phyloP scores from a whole-genome alignment of 2,888 invertebrate species.

The Allophyes oxyacanthae region DNA sequence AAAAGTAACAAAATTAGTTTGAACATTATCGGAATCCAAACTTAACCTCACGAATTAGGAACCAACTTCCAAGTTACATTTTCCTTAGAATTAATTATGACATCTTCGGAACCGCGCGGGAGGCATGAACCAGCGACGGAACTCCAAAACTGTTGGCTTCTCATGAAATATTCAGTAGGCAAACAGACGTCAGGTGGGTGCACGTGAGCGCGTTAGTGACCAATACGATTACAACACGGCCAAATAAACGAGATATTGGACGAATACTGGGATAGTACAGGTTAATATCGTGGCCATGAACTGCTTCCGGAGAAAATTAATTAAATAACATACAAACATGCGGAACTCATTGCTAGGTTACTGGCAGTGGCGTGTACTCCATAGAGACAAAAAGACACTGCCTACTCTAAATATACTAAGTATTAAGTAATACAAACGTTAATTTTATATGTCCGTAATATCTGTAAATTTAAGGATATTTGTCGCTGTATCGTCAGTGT shows the following conservation, averaged over 20 bases:
- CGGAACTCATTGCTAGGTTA: too few relatives aligned
- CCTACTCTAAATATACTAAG: too few relatives aligned
- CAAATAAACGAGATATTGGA: slow-evolving; percentile 39
- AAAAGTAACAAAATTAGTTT: neutral
- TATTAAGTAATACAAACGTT: too few relatives aligned
- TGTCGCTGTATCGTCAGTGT: too few relatives aligned
- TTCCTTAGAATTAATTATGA: slow-evolving; percentile 44
- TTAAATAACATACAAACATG: too few relatives aligned
- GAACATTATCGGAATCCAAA: slow-evolving; percentile 10
- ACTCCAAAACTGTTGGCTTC: slow-evolving; percentile 36
- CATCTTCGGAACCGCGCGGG: slow-evolving; percentile 23
- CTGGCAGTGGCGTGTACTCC: too few relatives aligned
- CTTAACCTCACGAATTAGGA: slow-evolving; percentile 22
- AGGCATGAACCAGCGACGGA: slow-evolving; percentile 24
- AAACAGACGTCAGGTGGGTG: slow-evolving; percentile 53
- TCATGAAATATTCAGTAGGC: slow-evolving; percentile 65
- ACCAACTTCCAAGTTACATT: slow-evolving; percentile 43
- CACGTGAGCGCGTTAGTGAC: slow-evolving; percentile 31
- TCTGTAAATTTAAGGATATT: too few relatives aligned
- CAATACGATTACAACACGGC: slow-evolving; percentile 45
- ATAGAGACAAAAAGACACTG: too few relatives aligned
- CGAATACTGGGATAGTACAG: neutral
- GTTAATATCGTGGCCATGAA: neutral
- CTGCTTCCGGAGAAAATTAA: slow-evolving; percentile 13
- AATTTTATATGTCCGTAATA: too few relatives aligned